A percentile compares a stretch with the other conserved stretches of the same genome.
phyloP scores from a whole-genome alignment of 2,113 vertebrate species.

The Tylochromis polylepis region DNA sequence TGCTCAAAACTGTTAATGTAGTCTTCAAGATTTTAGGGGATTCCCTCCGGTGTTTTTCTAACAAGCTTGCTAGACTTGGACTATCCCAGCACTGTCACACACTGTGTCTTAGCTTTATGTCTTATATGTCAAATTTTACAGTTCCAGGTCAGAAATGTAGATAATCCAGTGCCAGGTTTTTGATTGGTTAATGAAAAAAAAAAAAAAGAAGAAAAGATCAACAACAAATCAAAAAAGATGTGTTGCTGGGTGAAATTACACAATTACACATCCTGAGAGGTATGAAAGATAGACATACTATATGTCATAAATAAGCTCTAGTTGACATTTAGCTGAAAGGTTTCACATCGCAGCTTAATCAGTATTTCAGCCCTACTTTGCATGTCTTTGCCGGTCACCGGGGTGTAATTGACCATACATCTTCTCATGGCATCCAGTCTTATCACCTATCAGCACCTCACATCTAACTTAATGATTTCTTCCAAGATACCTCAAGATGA shows the following conservation, averaged over 20 bases:
- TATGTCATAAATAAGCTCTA: constrained; percentile 5
- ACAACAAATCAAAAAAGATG: neutral
- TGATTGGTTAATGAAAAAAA: neutral
- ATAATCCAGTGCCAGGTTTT: neutral
- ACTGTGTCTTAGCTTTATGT: neutral
- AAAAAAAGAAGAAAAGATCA: neutral
- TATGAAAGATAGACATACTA: neutral
- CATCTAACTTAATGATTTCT: constrained; percentile 56
- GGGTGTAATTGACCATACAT: neutral
- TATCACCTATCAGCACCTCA: constrained; percentile 36
- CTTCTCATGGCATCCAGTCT: constrained; percentile 1
- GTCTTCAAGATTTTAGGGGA: neutral
- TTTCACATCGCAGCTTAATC: neutral
- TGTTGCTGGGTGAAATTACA: neutral
- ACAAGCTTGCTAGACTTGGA: neutral
- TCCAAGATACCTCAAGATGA: constrained; percentile 49
- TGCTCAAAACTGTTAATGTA: neutral
- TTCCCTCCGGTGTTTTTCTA: neutral
- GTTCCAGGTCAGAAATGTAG: neutral
- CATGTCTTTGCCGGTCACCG: neutral
- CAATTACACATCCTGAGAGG: neutral
- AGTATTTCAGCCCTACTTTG: neutral
- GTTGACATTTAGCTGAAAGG: constrained; percentile 20
- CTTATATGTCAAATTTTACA: neutral
- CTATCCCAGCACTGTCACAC: neutral